phyloP scores from a whole-genome alignment of 2,888 invertebrate genomes.

The Habroteleia sp. region DNA sequence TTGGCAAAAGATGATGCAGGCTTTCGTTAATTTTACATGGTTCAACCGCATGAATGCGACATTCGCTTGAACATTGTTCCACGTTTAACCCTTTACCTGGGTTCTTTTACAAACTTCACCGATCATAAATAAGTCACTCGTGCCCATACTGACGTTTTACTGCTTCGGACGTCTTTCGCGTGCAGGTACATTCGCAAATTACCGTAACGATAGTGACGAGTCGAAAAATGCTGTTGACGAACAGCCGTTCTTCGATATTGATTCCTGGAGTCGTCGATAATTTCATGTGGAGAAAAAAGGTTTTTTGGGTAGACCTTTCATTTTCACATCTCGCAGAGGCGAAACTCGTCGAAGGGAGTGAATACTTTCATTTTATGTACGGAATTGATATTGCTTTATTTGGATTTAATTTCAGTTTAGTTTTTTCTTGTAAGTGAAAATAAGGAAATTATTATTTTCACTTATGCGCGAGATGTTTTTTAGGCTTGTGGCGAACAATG shows the following conservation, averaged over 20 bases:
- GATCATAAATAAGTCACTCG: conserved; percentile 65
- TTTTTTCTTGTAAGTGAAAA: no score
- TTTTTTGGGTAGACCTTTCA: not conserved
- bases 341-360: no score
- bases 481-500: no score
- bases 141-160: conserved; percentile 50
- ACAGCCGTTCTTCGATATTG: conserved; percentile 8
- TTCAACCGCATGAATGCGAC: conserved; percentile 70
- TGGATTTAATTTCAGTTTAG: no score
- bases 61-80: conserved; percentile 70
- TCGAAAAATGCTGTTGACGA: conserved; percentile 28
- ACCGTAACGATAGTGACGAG: conserved; percentile 68
- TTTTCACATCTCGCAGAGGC: no score
- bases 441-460: no score
- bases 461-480: no score
- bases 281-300: not conserved
- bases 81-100: conserved; percentile 71
- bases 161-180: conserved; percentile 55
- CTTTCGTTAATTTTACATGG: conserved; percentile 48
- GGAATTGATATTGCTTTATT: no score
- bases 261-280: conserved; percentile 43
- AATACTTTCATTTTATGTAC: no score
- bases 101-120: conserved; percentile 23
- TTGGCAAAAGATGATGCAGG: conserved; percentile 45
- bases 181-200: conserved; percentile 71